Base-by-base conservation (phyloP, 1,140 invertebrate genomes). In the Hylaeus anthracinus region DNA sequence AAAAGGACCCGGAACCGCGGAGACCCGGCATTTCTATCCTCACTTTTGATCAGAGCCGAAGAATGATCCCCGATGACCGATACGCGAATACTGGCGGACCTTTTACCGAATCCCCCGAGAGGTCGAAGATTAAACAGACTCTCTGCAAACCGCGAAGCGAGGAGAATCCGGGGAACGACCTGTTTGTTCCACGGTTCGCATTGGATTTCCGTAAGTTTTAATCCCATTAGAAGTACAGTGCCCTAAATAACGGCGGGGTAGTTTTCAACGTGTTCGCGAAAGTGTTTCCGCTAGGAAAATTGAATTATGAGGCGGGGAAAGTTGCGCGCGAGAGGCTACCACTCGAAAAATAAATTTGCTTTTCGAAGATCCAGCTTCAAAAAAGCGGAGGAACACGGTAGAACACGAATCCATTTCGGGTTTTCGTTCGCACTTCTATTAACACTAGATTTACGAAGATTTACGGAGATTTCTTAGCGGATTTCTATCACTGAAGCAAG, bases 1-100 rank as follows among this genome's bases (percentile, higher is more conserved):
- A 51, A 73, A 72, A 60, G 70, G 51, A 6, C 58, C 5, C 15
- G 14, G 61, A 15, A 15, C 37, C 60, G 65, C 12, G 41, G 14
- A 43, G 61, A 55, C 60, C 39, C 43, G 15, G 39, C 72, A 55
- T 41, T 73, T 45, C 60, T 41, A 26, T 53, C 58, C 26, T 39
- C 1, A 65, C 58, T 74, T 74, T 65, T 55, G 72, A 64, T 55
- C 72, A 53, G 48, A 51, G 0, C 1, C 43, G 26, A 73, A 53
- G 61, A 74, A 64, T 65, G 9, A 65, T 55, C 37, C 48, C 61
- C n/a, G 48, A 74, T 55, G 37, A 74, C 61, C 61, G 72, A 74
- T 43, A 74, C 37, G 48, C 10, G 61, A 58, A 60, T 71, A 45
- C 55, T 45, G 5, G 41, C 39, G 1, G 41, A 1, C 9, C 12